Evolutionary conservation across 2,888 invertebrate species (phyloP).

Genomic region (Cephus sareptanus): DNA sequence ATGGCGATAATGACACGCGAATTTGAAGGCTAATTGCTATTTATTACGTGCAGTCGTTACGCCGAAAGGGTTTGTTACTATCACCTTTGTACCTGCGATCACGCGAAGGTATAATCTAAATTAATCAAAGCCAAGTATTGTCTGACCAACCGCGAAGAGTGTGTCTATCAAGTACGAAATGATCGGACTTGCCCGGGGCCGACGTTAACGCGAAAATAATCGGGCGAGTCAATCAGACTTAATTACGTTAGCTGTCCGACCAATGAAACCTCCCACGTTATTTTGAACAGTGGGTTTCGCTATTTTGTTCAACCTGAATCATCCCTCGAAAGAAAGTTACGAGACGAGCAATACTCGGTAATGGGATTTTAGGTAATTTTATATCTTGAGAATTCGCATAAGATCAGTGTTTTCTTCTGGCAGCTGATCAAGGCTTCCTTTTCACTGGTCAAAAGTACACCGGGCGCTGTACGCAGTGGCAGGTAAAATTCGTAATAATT

Average conservation of each 20-base stretch:
- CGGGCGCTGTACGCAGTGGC: not conserved
- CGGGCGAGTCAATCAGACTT: not conserved
- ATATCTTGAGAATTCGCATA: not conserved
- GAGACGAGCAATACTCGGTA: not conserved
- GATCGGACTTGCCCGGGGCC: not conserved
- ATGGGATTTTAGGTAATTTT: not conserved
- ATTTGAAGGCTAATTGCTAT: constrained; percentile 19
- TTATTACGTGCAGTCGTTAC: constrained; percentile 7
- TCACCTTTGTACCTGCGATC: not conserved
- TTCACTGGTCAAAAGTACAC: not conserved
- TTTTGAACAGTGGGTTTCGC: not conserved
- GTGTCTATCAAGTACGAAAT: not conserved
- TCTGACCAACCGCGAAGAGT: not conserved
- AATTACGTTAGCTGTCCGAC: constrained; percentile 1
- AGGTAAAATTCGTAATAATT: not conserved
- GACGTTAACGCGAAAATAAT: constrained; percentile 1
- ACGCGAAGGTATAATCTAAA: constrained; percentile 23
- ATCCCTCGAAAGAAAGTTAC: not conserved
- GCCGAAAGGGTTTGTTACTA: not conserved
- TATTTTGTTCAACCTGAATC: not conserved
- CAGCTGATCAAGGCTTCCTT: not conserved
- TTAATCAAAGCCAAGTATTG: constrained; percentile 10
- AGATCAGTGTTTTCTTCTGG: not conserved
- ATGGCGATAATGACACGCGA: constrained; percentile 4
- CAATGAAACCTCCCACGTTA: constrained; percentile 6